Evolutionary conservation across 2,113 vertebrate genomes (phyloP), one percentile per base, ranked within the genome.

Genomic region (Gasterosteus nipponicus): DNA sequence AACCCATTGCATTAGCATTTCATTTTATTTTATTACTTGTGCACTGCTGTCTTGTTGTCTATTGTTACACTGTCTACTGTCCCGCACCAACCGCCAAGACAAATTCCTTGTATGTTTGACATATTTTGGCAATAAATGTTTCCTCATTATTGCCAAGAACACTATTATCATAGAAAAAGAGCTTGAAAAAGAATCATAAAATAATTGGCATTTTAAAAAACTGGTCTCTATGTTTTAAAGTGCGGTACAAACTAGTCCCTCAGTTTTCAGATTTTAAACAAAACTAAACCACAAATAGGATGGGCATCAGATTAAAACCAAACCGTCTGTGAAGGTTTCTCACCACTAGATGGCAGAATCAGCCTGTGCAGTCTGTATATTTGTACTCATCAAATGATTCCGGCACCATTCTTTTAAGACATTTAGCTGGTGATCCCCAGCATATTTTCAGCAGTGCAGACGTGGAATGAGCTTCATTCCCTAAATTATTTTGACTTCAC

Each of bases 311-410:
- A 19, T 65, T 26, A 12, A 42, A 75, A 64, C 33, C 29, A 15
- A 31, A 57, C 35, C 0, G 66, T 38, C 57, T 35, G 5, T 59
- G 5, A 14, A 7, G 2, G 10, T 26, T 51, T 74, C 2, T 53
- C 15, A 57, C 76, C 89, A 88, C 84, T 75, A 90, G 90, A 75
- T 84, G 84, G 87, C 76, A 61, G 4, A 18, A 5, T n/a, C 42
- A 66, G 57, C 42, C 22, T 8, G 22, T 38, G 51, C 19, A 5
- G 7, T 15, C 15, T 41, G 16, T 65, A 1, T n/a, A 11, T 29
- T 14, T 35, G 29, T 8, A 7, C 42, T n/a, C 29, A 3, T n/a
- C 10, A 9, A 47, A 8, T 71, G 9, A n/a, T 38, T 31, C 26
- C 15, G 41, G 8, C 15, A 26, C 19, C 18, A 51, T 73, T 58